Base-by-base conservation (phyloP, 2,888 invertebrate genomes). In the Eretmocerus hayati region DNA sequence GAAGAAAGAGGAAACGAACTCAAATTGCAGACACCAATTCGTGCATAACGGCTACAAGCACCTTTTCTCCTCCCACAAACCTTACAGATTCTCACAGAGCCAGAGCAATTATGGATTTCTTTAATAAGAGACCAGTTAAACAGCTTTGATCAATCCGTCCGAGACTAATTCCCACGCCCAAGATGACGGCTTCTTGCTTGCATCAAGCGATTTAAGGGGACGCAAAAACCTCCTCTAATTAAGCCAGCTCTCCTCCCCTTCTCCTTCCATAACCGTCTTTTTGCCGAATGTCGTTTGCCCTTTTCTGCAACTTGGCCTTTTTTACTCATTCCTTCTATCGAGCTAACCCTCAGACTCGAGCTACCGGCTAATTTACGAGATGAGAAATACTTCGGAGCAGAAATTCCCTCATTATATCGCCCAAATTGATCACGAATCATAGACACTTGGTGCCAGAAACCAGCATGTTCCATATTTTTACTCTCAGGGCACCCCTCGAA, bases 91-190 rank as follows among this genome's bases (percentile, higher is more conserved):
- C 26, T 26, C 26, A 11, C 26, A 26, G 11, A 26, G 26, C 26
- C 26, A 61, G 62, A 62, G 59, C 61, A 63, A 65, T 67, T 65
- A 66, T 61, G 62, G 64, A 66, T 66, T 65, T 66, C 63, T 69
- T 67, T 65, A 69, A 67, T 66, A 64, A 66, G 65, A 68, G 64
- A 60, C 61, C 61, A 61, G 62, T 64, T 65, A 64, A 67, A 67
- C 65, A 64, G 67, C 67, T 68, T 67, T 68, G 66, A 69, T 65
- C 65, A 65, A 63, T 63, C 65, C 60, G 59, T 55, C 58, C 58
- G 53, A 61, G 59, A 63, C 56, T 56, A 62, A 58, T 50, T 54
- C 38, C 40, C 48, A 31, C 19, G 16, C 33, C 46, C 44, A 43
- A 57, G 58, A 58, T 46, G 46, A 44, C 60, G 58, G 61, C 57